Evolutionary conservation across 2,113 vertebrate genomes (phyloP), one percentile per base, ranked within the genome.

Genomic region (Mustelus asterias): DNA sequence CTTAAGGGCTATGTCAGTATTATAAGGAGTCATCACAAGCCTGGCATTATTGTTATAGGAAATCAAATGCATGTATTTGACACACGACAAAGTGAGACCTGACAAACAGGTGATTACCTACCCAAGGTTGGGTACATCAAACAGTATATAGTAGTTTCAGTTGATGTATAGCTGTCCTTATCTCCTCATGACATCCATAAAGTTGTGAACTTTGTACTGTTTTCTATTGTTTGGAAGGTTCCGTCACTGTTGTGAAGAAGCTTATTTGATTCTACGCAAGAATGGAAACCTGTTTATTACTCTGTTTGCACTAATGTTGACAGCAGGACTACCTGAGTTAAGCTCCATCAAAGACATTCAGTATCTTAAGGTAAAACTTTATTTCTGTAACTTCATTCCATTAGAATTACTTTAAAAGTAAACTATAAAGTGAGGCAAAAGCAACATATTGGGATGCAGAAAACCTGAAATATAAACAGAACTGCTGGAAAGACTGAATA

Each of bases 261-360:
- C 99, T 0, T 99, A 99, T 96, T 97, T 99, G 96, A 98, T 99
- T 95, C 96, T 99, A 96, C 98, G 99, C 96, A 98, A 98, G 96
- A 99, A 99, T 0, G 99, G 99, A 95, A 99, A 99, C 97, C 98
- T 99, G 67, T 99, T 99, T 97, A 99, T 99, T 97, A 99, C 99
- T 0, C 98, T 99, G 95, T 99, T 99, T 97, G 99, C 99, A 96
- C 98, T 99, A 97, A 99, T 99, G 99, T 96, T 99, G 96, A 99
- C 99, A 65, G 99, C 99, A 86, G 99, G 99, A 44, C 98, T 99
- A 96, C 99, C 99, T 69, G 99, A 99, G 96, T 98, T 99, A 90
- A 99, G 98, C 6, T 99, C 99, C 11, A 98, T 99, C 96, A 99
- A 99, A 97, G 99, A 99, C 96, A 99, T 99, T 97, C 99, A 99